These are phyloP conservation scores for Sinocyclocheilus rhinocerous DNA, from an alignment of 2,113 vertebrate genomes.

Conservation along the genomic window DNA sequence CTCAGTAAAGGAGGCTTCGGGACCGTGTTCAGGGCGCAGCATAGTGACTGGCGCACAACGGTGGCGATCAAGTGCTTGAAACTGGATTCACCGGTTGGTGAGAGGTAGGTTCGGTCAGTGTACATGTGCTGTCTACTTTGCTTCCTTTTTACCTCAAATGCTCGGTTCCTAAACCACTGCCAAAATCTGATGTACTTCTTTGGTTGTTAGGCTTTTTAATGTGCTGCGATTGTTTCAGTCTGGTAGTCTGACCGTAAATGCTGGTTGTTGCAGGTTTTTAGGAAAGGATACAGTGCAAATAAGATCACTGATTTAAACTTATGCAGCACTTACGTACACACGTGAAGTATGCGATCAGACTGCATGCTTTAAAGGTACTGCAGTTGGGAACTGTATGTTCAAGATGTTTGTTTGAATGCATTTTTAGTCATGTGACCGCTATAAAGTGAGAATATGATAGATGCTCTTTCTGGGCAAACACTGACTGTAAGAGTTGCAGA, in stretches of 20 bases:
- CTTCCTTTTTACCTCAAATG: neutral
- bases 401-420: neutral
- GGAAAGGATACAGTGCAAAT: neutral
- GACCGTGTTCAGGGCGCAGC: conserved; percentile 88
- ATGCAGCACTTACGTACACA: neutral
- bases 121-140: neutral
- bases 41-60: conserved; percentile 91
- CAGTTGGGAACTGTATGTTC: neutral
- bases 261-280: neutral
- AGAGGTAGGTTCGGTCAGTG: conserved; percentile 68
- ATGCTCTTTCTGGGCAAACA: neutral
- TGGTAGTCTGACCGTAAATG: neutral
- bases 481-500: neutral
- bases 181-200: no score
- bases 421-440: neutral
- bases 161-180: neutral
- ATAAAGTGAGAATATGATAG: no score
- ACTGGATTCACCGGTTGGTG: conserved; percentile 80
- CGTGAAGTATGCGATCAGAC: neutral
- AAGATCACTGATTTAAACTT: neutral
- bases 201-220: no score
- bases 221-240: no score
- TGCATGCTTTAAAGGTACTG: neutral
- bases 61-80: conserved; percentile 93
- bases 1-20: conserved; percentile 90